A percentile compares a stretch with the other conserved stretches of the same genome.
phyloP scores from a whole-genome alignment of 1,140 invertebrate genomes.

The Calosoma granatense region DNA sequence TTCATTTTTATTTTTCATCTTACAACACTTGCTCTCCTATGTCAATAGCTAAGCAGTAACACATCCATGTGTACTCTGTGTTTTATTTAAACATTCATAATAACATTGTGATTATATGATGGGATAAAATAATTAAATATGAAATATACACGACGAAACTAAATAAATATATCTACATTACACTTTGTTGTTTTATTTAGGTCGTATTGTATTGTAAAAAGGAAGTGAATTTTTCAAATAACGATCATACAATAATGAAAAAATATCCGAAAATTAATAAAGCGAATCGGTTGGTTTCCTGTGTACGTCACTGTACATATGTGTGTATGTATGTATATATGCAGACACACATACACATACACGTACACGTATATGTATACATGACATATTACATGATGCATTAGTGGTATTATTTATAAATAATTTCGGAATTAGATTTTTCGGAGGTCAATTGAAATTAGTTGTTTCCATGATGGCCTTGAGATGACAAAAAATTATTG shows the following conservation, averaged over 20 bases:
- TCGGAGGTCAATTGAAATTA: background rate
- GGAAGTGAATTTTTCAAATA: background rate
- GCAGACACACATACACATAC: background rate
- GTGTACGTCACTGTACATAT: background rate
- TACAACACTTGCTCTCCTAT: too few species aligned
- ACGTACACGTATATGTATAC: background rate
- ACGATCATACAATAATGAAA: background rate
- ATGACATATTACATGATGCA: conserved; percentile 1
- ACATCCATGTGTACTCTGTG: too few species aligned
- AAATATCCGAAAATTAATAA: conserved; percentile 7
- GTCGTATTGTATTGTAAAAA: too few species aligned
- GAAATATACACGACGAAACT: too few species aligned
- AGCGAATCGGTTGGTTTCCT: background rate
- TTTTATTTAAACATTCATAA: too few species aligned
- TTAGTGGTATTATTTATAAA: background rate
- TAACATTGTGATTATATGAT: too few species aligned
- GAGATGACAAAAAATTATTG: background rate
- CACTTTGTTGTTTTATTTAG: too few species aligned
- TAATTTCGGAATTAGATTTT: background rate
- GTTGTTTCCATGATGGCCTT: background rate
- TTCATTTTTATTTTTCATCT: too few species aligned
- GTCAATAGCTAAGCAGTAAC: too few species aligned
- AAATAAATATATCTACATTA: too few species aligned
- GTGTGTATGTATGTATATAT: background rate
- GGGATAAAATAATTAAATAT: too few species aligned